phyloP scores from a whole-genome alignment of 2,113 vertebrate species.

The Menura novaehollandiae region DNA sequence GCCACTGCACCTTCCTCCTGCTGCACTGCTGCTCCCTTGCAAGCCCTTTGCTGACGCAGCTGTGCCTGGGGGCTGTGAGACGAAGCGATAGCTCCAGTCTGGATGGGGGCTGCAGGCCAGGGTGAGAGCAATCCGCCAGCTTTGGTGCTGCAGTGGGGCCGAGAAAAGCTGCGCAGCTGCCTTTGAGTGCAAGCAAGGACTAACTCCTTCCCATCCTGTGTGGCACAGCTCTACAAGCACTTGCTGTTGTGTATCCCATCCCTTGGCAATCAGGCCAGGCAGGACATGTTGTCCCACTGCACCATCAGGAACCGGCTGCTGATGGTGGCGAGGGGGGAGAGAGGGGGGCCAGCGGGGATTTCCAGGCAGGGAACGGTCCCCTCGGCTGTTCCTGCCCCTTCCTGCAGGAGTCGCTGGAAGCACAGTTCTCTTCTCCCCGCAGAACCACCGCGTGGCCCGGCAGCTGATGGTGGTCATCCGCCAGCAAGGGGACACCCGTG shows the following conservation, averaged over 20 bases:
- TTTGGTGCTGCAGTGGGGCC: accelerated
- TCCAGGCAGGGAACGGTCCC: neutral
- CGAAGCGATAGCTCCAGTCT: accelerated
- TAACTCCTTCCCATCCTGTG: neutral
- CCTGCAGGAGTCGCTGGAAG: conserved; percentile 40
- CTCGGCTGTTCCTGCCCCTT: neutral
- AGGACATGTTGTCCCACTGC: neutral
- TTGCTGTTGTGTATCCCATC: neutral
- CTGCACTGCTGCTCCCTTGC: neutral
- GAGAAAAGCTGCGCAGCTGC: neutral
- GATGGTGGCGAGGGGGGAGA: too few relatives aligned
- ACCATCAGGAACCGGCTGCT: neutral
- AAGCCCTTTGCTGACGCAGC: neutral
- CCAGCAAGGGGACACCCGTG: conserved; percentile 78
- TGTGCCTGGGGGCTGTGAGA: neutral
- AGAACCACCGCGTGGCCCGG: conserved; percentile 90
- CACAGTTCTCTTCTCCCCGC: neutral
- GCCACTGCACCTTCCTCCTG: neutral
- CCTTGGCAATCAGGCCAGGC: neutral
- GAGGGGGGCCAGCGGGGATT: too few relatives aligned
- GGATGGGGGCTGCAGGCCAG: neutral
- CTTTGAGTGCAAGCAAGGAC: neutral
- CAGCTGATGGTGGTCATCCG: conserved; percentile 83
- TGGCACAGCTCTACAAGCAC: neutral
- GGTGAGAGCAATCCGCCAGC: neutral